Conservation (phyloP, 2,113 vertebrate species). For the Himantopus leucocephalus region DNA sequence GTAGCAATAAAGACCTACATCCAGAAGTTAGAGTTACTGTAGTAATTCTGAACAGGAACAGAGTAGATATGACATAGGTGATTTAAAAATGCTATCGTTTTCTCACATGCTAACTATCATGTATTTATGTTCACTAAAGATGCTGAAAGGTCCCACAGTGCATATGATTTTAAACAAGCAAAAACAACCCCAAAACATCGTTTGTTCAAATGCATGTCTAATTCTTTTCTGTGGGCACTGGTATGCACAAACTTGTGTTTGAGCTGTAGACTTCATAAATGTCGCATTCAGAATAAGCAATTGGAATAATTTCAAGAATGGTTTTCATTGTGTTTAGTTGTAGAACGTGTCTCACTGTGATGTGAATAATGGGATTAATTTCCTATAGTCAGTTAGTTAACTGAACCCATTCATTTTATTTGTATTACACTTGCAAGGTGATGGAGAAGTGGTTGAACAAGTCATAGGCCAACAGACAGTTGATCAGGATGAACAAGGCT, state of each 20-base stretch:
- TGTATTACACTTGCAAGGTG: slow-evolving; percentile 76
- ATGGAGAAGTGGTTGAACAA: slow-evolving; percentile 96
- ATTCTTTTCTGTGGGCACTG: background rate
- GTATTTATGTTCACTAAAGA: background rate
- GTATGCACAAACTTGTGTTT: background rate
- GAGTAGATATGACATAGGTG: background rate
- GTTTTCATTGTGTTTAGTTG: background rate
- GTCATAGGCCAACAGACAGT: slow-evolving; percentile 91
- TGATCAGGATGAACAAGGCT: slow-evolving; percentile 80
- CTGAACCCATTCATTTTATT: background rate
- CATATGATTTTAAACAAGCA: background rate
- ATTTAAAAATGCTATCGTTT: background rate
- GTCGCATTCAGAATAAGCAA: background rate
- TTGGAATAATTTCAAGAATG: background rate
- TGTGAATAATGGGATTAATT: background rate
- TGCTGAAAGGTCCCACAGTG: background rate
- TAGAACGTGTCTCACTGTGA: background rate
- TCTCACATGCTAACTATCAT: accelerated
- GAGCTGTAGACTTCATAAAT: background rate
- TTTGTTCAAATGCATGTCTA: background rate
- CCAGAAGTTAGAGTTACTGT: background rate
- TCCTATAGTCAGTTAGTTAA: background rate
- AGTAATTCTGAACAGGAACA: background rate
- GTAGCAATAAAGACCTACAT: background rate
- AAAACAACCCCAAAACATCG: background rate